Evolutionary conservation across 2,888 invertebrate genomes (phyloP), one percentile per base, ranked within the genome.

Genomic region (Zele albiditarsus): DNA sequence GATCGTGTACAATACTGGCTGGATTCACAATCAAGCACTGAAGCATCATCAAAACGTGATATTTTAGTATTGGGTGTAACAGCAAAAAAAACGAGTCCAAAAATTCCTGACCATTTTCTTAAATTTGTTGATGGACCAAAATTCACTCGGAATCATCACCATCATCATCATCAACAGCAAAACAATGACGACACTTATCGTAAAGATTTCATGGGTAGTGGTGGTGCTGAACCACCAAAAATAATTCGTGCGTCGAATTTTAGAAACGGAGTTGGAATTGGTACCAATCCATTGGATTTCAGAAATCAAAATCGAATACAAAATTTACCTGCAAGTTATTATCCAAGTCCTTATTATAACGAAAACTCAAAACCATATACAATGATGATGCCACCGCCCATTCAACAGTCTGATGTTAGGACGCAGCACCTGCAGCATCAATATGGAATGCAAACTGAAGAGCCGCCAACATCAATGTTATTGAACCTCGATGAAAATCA

Each of bases 1-100:
- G 95, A 95, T 79, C 90, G 93, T 46, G 96, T 96, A 3, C 94
- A 94, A 82, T 96, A 95, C 85, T 96, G 96, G 96, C 92, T 94
- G 25, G 93, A 94, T 62, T 92, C 94, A 0, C 91, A 91, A 80
- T 91, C 90, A 0, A 71, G 60, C 16, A 87, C 91, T 76, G 91
- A 93, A 81, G 90, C 92, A 0, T 93, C 93, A 78, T 91, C 92
- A 71, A 94, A 94, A 86, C 92, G 93, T 2, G 94, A 94, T 88
- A 93, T 94, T 27, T 90, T 94, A 14, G 91, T 94, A 65, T 89
- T 94, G 1, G 94, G 94, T 0, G 92, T 94, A 0, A 92, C 94
- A 1, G 93, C 94, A 0, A 92, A 93, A 77, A 93, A 93, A 83
- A 93, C 93, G 0, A 93, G 93, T 79, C 90, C 91, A 0, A 91